Evolutionary conservation across 2,888 invertebrate species (phyloP).

Genomic region (Yponomeuta evonymella): DNA sequence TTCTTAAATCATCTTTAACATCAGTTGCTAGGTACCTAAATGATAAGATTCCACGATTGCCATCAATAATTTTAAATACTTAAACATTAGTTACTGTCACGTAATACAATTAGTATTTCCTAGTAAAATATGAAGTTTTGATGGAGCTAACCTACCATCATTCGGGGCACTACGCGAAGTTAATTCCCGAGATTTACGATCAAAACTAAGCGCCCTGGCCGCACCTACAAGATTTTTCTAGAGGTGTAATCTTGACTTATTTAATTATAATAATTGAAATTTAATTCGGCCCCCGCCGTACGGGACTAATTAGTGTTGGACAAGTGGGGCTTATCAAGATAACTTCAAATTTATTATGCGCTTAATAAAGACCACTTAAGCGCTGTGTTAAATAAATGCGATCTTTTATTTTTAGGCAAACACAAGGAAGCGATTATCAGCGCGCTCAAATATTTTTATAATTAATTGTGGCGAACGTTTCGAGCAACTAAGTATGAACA

Average conservation of each 20-base stretch:
- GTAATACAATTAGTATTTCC: no score
- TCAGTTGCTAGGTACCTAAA: no score
- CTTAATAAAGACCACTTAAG: conserved; percentile 16
- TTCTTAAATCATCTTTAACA: no score
- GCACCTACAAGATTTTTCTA: background rate
- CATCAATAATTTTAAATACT: no score
- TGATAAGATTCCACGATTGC: no score
- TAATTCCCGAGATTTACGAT: no score
- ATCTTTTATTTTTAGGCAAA: conserved; percentile 8
- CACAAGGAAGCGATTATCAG: conserved; percentile 12
- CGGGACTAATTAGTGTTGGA: conserved; percentile 57
- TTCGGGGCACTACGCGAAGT: no score
- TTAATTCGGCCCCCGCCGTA: conserved; percentile 39
- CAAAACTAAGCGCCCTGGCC: background rate
- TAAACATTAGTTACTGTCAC: no score
- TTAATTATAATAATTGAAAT: conserved; percentile 52
- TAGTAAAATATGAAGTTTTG: no score
- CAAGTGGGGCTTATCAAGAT: conserved; percentile 54
- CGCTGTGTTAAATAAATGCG: conserved; percentile 15
- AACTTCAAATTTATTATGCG: conserved; percentile 25
- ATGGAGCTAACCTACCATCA: no score
- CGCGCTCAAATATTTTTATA: conserved; percentile 3
- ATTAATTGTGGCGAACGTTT: background rate
- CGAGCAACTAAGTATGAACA: background rate
- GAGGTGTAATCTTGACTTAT: conserved; percentile 37